Base-by-base conservation (phyloP, 2,888 invertebrate genomes). In the Noctua janthina region DNA sequence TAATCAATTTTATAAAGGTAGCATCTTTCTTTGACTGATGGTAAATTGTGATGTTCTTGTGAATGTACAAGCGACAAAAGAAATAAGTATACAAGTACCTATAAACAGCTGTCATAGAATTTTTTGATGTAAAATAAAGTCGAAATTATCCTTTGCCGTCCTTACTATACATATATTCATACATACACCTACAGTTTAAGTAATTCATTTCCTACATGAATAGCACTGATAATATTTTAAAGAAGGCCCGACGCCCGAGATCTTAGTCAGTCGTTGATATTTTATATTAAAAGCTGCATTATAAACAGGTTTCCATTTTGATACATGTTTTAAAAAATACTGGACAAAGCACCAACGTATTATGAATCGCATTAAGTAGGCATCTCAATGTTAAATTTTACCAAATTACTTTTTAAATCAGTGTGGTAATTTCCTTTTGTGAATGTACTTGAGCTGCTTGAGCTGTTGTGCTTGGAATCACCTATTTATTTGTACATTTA, bases 171-270 rank as follows among this genome's bases (percentile, higher is more conserved):
- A 13, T 49, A 29, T 51, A 59, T 15, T 39, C 56, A 67, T 59
- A 75, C 54, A 67, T 49, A 80, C 43, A 68, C 66, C 76, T 82
- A 85, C 64, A 87, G 78, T 81, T 86, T 84, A 84, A 84, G 82
- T 86, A 87, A 82, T 76, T 86, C 71, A 82, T 88, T 83, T 82
- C 79, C 43, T 86, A 87, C 76, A 62, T 67, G 85, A 82, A 82
- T 82, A 89, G 79, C 81, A 88, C 80, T 88, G 83, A 83, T 82
- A 75, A 82, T 85, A 88, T 82, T 89, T 86, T 69, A 76, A 87
- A 85, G 84, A 92, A 93, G 93, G 91, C 92, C 91, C 80, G 71
- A 86, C 82, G 92, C 92, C 93, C 86, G 94, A 94, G 94, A 94
- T 94, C 94, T 90, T 89, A 82, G 78, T 91, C 91, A 88, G 82